Evolutionary conservation across 2,797 vertebrate genomes (phyloP), one percentile per base, ranked within the genome.

Genomic region (Gymnopithys bicolor): DNA sequence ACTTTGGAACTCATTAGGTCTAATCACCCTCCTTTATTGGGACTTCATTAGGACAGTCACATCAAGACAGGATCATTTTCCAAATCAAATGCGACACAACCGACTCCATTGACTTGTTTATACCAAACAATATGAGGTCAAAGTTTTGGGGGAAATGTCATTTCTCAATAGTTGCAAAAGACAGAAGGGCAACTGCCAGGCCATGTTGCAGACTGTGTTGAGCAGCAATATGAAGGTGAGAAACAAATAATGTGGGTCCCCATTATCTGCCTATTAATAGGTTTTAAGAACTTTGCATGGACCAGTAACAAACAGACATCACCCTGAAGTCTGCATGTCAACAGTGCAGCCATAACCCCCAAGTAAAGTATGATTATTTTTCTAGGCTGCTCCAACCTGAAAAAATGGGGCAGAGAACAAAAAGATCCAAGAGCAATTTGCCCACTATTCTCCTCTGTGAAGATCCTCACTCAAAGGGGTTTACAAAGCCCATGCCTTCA

Each of bases 1-100:
- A 60, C 46, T 90, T 88, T 43, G 39, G 53, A 88, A 55, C 32
- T 93, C 66, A 84, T 68, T 64, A 86, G 66, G 25, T 59, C 68
- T 46, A 71, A 94, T 53, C 39, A 78, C 5, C 5, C 7, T 22
- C 23, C 35, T 77, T 75, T 41, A 63, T 1, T 51, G 13, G 14
- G 51, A 39, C 33, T 56, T 80, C 35, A 84, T 8, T 86, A 39
- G 24, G 33, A 56, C 56, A 71, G 67, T 19, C 63, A 24, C 68
- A 85, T 35, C 33, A 66, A 49, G 53, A 80, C 48, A 56, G 10
- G 35, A 86, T 49, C 39, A 56, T 23, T 86, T 76, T 51, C 55
- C 59, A 87, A 41, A 70, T 63, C 87, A 78, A 84, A 43, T 23
- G 56, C 86, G 33, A 84, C n/a, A 56, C 17, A 81, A 68, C 15